A percentile compares a stretch with the other conserved stretches of the same genome.
Conservation (phyloP, 2,797 vertebrate species). For the Coendou prehensilis region DNA sequence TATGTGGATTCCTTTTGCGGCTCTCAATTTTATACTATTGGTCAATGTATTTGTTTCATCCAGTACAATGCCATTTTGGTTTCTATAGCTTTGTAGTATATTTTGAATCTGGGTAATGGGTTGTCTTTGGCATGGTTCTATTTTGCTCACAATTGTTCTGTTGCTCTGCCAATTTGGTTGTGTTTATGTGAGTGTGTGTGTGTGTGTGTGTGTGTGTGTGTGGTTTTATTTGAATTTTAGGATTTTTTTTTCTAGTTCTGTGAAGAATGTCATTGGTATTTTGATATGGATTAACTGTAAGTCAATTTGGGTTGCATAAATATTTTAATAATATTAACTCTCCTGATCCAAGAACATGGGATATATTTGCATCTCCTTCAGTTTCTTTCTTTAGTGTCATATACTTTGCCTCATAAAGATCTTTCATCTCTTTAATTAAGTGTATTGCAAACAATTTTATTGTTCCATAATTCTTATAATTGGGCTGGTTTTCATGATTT, state of each 20-base stretch:
- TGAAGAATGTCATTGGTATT: neutral
- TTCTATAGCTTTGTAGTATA: neutral
- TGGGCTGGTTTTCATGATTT: neutral
- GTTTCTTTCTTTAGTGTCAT: neutral
- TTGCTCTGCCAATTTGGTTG: neutral
- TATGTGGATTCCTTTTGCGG: neutral
- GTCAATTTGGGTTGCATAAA: neutral
- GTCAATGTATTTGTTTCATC: neutral
- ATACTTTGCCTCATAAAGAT: neutral
- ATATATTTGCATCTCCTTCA: neutral
- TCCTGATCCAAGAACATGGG: neutral
- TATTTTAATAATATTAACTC: neutral
- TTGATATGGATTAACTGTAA: neutral
- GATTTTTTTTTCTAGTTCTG: neutral
- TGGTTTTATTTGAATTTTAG: neutral
- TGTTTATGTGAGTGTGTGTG: neutral
- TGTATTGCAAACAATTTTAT: neutral
- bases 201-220: neutral
- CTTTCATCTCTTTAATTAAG: neutral
- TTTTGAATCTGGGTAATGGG: neutral
- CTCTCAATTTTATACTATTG: neutral
- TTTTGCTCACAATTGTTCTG: neutral
- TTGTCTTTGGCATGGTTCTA: neutral
- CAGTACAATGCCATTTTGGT: neutral
- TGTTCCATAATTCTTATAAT: neutral